Base-by-base conservation (phyloP, 2,113 vertebrate species). In the Cochlearius cochlearius region DNA sequence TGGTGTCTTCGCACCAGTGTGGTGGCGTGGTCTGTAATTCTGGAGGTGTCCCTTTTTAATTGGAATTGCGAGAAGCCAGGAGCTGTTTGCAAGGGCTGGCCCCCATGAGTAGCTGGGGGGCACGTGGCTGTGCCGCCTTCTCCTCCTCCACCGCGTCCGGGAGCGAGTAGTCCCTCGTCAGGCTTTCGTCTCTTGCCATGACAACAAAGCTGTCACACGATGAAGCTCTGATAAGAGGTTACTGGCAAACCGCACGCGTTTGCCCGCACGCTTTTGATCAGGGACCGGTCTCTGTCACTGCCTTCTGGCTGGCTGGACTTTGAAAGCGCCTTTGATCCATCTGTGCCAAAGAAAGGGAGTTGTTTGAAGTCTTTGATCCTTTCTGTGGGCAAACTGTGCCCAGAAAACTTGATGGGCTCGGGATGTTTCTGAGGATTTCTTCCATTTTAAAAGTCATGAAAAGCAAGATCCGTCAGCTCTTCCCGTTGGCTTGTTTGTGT, bases 171-270 rank as follows among this genome's bases (percentile, higher is more conserved):
- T 53, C 19, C 43, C n/a, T 27, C 30, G 39, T 47, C 73, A 72
- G 84, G 47, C 53, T 60, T 52, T 34, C 3, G 5, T 77, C 71
- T 82, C 66, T n/a, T 69, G 50, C 62, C 18, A 14, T 74, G 79
- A 77, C 74, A 81, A 32, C 26, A 45, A 56, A 53, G 87, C 75
- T 32, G n/a, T 53, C 2, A 1, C 30, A 14, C 2, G 16, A 30
- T 60, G 73, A 55, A 75, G 83, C 56, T 64, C 56, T 38, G 45
- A 25, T 12, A 27, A 62, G 58, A 68, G 64, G 58, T 45, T 49
- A 29, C 30, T 1, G 1, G 41, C 45, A 45, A 90, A 22, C n/a
- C 1, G 0, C 59, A 32, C 0, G 2, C 0, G 2, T 53, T 39
- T 93, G 52, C 23, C 92, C 76, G 10, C 47, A 13, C 0, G 10